These are phyloP conservation scores for Stichopus chloronotus DNA, from an alignment of 35 echinoderm and acorn worm genomes.

Conservation along the genomic window DNA sequence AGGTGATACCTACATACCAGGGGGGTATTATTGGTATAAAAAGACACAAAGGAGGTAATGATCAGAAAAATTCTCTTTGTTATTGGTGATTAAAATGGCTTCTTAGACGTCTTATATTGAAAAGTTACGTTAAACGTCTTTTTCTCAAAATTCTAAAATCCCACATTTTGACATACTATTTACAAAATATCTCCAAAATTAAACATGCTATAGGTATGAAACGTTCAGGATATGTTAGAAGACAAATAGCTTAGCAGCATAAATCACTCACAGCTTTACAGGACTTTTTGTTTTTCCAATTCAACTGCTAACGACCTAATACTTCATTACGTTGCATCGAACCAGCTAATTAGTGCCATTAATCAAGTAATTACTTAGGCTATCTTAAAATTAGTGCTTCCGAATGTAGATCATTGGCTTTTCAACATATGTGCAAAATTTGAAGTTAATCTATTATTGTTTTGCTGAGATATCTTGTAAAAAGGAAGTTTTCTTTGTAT, in stretches of 20 bases:
- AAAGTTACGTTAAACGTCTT: neutral
- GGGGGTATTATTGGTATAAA: neutral
- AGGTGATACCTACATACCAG: conserved; percentile 34
- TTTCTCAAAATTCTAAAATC: neutral
- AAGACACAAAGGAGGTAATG: neutral
- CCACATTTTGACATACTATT: neutral
- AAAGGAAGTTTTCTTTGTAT: neutral
- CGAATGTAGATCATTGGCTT: neutral
- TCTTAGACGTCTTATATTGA: neutral
- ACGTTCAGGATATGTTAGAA: conserved; percentile 17
- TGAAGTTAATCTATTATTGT: neutral
- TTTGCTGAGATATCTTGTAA: conserved; percentile 9
- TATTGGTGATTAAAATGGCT: neutral
- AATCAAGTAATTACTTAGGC: neutral
- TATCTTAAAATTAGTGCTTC: neutral
- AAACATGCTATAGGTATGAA: too few relatives aligned
- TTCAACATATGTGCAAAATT: conserved; percentile 8
- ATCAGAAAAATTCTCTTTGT: neutral
- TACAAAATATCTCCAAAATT: conserved; percentile 39
- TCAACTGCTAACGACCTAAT: neutral
- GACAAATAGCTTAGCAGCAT: neutral
- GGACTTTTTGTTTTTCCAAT: neutral
- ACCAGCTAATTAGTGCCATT: neutral
- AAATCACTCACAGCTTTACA: neutral
- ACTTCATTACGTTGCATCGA: neutral